Evolutionary conservation across 2,113 vertebrate genomes (phyloP).

Genomic region (Eulemur macaco): DNA sequence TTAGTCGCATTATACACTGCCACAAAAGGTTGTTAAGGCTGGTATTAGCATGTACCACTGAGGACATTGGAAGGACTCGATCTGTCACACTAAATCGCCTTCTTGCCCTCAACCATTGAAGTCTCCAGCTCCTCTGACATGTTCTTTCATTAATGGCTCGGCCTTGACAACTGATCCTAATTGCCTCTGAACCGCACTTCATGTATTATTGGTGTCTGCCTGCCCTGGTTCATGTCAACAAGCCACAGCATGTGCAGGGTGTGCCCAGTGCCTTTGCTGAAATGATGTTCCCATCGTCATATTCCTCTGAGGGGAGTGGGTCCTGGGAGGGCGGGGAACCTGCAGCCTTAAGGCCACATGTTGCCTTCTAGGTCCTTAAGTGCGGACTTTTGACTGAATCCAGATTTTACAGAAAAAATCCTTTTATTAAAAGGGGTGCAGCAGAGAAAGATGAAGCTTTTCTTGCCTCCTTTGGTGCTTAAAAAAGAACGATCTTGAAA

Average conservation of each 20-base stretch:
- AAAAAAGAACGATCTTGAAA: no score
- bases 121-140: conserved; percentile 90
- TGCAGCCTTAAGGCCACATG: no score
- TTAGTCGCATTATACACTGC: conserved; percentile 89
- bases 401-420: no score
- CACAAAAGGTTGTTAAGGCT: conserved; percentile 92
- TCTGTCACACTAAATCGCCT: conserved; percentile 96
- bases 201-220: conserved; percentile 99
- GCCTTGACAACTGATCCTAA: conserved; percentile 99
- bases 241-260: conserved; percentile 87
- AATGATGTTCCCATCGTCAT: conserved; percentile 81
- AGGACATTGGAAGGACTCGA: conserved; percentile 96
- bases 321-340: conserved; percentile 70
- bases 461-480: no score
- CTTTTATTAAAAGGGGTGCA: no score
- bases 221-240: conserved; percentile 95
- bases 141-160: conserved; percentile 96
- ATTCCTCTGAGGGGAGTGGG: conserved; percentile 78
- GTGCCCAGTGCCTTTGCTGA: conserved; percentile 85
- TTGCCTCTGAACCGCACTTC: conserved; percentile 97
- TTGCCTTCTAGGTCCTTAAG: no score
- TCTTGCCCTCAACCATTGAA: conserved; percentile 91
- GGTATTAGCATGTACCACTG: conserved; percentile 95
- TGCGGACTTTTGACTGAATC: no score
- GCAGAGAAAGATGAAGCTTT: no score